These are phyloP conservation scores for Buathra laborator DNA, from an alignment of 2,888 invertebrate genomes.

Conservation along the genomic window DNA sequence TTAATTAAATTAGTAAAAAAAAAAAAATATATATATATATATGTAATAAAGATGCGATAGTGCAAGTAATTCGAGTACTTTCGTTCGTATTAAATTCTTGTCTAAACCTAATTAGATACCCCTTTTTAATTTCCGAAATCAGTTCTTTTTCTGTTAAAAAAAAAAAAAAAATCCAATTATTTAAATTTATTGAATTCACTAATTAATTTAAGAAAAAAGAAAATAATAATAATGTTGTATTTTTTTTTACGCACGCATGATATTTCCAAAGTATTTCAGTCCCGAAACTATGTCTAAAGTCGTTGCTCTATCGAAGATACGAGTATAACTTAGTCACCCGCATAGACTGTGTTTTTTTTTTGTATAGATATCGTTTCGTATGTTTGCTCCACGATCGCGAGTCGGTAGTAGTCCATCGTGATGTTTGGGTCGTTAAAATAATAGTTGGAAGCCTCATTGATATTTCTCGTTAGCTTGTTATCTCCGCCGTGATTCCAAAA, in stretches of 20 bases:
- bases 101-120: conserved; percentile 21
- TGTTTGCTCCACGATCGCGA: not conserved
- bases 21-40: not conserved
- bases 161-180: too few relatives aligned
- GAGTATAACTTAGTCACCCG: not conserved
- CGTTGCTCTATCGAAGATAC: not conserved
- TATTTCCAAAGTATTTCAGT: not conserved
- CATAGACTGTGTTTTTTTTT: not conserved
- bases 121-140: not conserved
- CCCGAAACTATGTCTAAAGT: not conserved
- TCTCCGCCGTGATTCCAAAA: not conserved
- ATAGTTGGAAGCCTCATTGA: not conserved
- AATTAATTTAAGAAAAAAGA: too few relatives aligned
- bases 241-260: not conserved
- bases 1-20: conserved; percentile 20
- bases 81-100: conserved; percentile 23
- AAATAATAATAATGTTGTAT: too few relatives aligned
- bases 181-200: too few relatives aligned
- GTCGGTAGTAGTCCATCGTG: not conserved
- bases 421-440: not conserved
- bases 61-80: conserved; percentile 19
- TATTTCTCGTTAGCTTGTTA: not conserved
- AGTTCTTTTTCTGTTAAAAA: too few relatives aligned
- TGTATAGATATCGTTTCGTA: not conserved
- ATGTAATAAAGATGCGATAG: conserved; percentile 36